A percentile compares a stretch with the other conserved stretches of the same genome.
Evolutionary conservation across 2,113 vertebrate genomes (phyloP).

Genomic region (Lichenostomus cassidix): DNA sequence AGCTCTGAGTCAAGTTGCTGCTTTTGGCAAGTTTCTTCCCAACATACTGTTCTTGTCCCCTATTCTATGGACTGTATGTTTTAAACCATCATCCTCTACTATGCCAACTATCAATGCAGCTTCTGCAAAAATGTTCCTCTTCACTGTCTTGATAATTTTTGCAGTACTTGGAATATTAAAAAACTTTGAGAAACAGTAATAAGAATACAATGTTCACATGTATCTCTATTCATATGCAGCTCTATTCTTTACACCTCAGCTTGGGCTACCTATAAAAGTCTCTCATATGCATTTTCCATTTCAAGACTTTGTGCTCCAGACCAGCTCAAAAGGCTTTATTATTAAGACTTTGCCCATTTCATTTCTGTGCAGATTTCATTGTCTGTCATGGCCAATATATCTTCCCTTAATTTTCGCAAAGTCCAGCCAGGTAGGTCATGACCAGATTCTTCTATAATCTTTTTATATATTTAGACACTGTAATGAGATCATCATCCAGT

Average conservation of each 20-base stretch:
- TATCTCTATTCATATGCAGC: not conserved
- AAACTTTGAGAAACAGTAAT: not conserved
- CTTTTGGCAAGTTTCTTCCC: not conserved
- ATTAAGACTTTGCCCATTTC: not conserved
- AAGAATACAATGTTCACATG: not conserved
- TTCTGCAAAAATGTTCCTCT: not conserved
- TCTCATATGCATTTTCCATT: not conserved
- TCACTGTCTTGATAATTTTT: not conserved
- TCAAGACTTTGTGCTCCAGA: not conserved
- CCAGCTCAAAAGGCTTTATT: not conserved
- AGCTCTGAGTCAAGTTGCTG: fast-evolving
- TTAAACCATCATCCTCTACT: not conserved
- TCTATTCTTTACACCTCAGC: not conserved
- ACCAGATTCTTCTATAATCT: constrained; percentile 24
- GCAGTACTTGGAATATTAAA: not conserved
- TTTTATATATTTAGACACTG: constrained; percentile 42
- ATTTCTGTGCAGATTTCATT: constrained; percentile 35
- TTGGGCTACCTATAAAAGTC: not conserved
- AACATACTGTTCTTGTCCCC: not conserved
- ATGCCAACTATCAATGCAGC: not conserved
- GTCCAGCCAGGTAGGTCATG: constrained; percentile 47
- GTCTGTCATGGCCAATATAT: constrained; percentile 40
- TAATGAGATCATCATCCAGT: constrained; percentile 39
- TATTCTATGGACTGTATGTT: not conserved
- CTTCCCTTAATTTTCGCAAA: constrained; percentile 31